phyloP scores from a whole-genome alignment of 2,797 vertebrate species.

The Coendou prehensilis region DNA sequence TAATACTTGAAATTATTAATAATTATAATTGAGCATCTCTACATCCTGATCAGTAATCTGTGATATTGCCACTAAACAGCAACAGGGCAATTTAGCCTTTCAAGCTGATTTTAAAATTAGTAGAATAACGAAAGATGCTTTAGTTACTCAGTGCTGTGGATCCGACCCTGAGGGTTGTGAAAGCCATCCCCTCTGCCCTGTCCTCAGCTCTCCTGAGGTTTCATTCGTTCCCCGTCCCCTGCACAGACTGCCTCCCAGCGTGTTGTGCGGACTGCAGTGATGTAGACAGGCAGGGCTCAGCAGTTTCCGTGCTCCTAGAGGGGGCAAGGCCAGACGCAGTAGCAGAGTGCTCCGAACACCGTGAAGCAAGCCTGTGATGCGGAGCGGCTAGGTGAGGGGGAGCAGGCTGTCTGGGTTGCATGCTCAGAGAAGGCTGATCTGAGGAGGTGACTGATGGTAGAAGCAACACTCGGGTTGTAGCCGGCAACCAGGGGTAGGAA shows the following conservation, averaged over 20 bases:
- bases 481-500: neutral
- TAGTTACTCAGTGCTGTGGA: neutral
- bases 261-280: neutral
- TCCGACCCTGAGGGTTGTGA: neutral
- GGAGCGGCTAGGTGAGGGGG: neutral
- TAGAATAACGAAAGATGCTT: neutral
- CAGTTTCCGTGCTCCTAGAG: neutral
- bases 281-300: neutral
- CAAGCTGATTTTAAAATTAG: slow-evolving; percentile 27
- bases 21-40: neutral
- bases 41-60: neutral
- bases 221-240: neutral
- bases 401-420: neutral
- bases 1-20: neutral
- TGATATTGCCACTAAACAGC: neutral
- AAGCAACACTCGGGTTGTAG: neutral
- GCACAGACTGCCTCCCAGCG: neutral
- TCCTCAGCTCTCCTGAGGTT: neutral
- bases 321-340: neutral
- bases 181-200: neutral
- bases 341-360: neutral
- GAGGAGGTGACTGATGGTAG: neutral
- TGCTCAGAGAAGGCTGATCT: neutral
- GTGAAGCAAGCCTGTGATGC: neutral
- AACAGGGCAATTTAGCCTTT: neutral